These are phyloP conservation scores for Trichosurus vulpecula DNA, from an alignment of 2,797 vertebrate genomes.

Conservation along the genomic window DNA sequence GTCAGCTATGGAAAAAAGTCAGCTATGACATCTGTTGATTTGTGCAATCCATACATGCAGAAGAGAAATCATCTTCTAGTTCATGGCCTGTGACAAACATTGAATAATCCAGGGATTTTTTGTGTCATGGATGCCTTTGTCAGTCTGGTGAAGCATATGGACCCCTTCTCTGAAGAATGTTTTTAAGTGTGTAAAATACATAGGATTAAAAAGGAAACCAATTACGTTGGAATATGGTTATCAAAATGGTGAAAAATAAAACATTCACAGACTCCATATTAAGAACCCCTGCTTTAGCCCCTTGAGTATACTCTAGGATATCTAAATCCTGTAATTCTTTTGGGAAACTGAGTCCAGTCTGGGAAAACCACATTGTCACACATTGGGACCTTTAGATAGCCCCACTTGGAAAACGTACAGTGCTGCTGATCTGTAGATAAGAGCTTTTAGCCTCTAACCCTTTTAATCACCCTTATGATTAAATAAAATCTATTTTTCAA, in stretches of 20 bases:
- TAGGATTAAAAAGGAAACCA: not conserved
- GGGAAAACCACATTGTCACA: not conserved
- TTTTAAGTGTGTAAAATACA: not conserved
- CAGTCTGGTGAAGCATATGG: not conserved
- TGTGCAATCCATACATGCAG: not conserved
- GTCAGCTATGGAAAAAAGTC: not conserved
- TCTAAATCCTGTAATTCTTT: not conserved
- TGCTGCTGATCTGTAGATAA: conserved; percentile 46
- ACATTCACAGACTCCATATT: not conserved
- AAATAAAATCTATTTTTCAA: conserved; percentile 77
- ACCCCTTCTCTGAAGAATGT: not conserved
- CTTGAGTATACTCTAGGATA: not conserved
- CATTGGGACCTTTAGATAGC: conserved; percentile 16
- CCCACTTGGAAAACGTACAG: not conserved
- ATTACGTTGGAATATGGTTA: not conserved
- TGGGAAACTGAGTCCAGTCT: not conserved
- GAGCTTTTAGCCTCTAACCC: conserved; percentile 11
- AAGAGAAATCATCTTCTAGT: not conserved
- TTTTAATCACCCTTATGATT: conserved; percentile 58
- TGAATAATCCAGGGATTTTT: not conserved
- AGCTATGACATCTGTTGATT: not conserved
- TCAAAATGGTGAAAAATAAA: not conserved
- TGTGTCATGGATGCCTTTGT: not conserved
- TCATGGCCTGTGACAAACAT: not conserved
- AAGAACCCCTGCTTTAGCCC: not conserved